These are phyloP conservation scores for Liasis olivaceus DNA, from an alignment of 2,797 vertebrate species.

Conservation along the genomic window DNA sequence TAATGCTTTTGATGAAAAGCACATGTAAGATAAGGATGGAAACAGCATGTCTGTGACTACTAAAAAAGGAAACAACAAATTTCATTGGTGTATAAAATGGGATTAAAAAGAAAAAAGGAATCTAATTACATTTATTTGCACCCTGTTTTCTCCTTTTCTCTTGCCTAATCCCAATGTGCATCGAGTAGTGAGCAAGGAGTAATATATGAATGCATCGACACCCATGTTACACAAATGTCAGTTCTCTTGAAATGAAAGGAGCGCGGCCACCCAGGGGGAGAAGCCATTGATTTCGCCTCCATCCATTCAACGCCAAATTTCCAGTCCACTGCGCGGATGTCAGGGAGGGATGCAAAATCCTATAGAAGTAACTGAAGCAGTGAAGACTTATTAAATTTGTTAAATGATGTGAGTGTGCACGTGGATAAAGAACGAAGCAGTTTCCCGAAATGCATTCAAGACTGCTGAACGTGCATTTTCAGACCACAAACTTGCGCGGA, in stretches of 20 bases:
- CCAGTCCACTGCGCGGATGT: background rate
- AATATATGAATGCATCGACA: background rate
- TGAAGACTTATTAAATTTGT: slow-evolving; percentile 58
- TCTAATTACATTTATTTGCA: background rate
- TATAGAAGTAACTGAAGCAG: slow-evolving; percentile 31
- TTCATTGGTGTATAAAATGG: background rate
- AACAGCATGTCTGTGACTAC: background rate
- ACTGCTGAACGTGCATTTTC: slow-evolving; percentile 40
- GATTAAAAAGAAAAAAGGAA: slow-evolving; percentile 26
- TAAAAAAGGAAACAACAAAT: background rate
- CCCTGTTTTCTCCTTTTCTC: background rate
- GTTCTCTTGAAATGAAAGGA: slow-evolving; percentile 3
- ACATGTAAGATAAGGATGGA: background rate
- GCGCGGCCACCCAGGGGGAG: background rate
- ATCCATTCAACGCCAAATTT: background rate
- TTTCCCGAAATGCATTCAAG: slow-evolving; percentile 17
- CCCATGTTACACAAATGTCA: slow-evolving; percentile 17
- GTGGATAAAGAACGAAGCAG: background rate
- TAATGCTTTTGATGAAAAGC: slow-evolving; percentile 22
- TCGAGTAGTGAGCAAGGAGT: background rate
- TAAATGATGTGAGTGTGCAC: slow-evolving; percentile 44
- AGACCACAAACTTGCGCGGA: slow-evolving; percentile 7
- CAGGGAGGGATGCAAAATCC: slow-evolving; percentile 34
- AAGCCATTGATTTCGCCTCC: slow-evolving; percentile 28
- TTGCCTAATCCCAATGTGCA: background rate